phyloP scores from a whole-genome alignment of 1,140 invertebrate genomes.

The Papilio machaon region DNA sequence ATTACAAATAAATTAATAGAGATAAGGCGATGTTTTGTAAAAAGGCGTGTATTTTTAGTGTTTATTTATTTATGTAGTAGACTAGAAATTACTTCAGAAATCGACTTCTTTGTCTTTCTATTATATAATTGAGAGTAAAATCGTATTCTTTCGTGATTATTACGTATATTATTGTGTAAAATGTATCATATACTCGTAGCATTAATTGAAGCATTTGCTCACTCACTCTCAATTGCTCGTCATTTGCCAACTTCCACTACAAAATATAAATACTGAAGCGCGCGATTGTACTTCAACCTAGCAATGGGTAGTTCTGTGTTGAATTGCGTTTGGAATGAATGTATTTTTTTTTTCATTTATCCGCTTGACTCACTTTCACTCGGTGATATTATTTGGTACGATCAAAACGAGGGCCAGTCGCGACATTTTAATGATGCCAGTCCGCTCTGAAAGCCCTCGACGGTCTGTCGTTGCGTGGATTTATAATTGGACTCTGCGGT shows the following conservation, averaged over 20 bases:
- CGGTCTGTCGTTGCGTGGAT: slow-evolving; percentile 33
- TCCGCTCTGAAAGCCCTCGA: slow-evolving; percentile 27
- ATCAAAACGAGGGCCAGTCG: slow-evolving; percentile 11
- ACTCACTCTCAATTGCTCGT: not conserved
- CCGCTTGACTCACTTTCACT: slow-evolving; percentile 21
- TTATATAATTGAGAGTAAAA: too few relatives aligned
- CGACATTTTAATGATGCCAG: slow-evolving; percentile 30
- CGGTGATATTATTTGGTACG: not conserved
- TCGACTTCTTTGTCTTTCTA: too few relatives aligned
- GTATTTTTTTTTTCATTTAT: not conserved
- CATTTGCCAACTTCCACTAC: not conserved
- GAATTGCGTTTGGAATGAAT: not conserved
- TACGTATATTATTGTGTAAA: too few relatives aligned
- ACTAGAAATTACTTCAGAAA: too few relatives aligned
- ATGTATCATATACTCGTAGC: too few relatives aligned
- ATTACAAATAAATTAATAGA: too few relatives aligned
- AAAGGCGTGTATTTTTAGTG: too few relatives aligned
- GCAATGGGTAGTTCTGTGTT: not conserved
- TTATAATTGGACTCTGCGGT: slow-evolving; percentile 38
- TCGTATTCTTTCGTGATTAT: too few relatives aligned
- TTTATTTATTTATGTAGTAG: too few relatives aligned
- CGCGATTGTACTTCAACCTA: not conserved
- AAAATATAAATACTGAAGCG: not conserved
- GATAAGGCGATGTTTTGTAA: too few relatives aligned
- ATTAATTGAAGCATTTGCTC: too few relatives aligned